Conservation (phyloP, 1,140 invertebrate species). For the Andrena cerasifolii region DNA sequence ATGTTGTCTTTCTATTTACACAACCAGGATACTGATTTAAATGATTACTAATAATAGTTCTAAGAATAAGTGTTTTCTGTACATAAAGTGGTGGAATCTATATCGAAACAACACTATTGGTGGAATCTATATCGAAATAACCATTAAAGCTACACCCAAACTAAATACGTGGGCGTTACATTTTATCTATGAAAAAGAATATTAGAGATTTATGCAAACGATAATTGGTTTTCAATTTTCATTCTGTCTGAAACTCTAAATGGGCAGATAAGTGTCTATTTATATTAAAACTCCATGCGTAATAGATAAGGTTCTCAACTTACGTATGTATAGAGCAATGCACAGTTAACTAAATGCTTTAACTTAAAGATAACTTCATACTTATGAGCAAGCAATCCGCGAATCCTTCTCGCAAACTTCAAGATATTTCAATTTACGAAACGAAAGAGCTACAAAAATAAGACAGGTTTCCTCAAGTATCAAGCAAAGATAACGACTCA, state of each 20-base stretch:
- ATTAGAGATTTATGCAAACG: background rate
- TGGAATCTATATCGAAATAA: background rate
- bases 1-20: too few species aligned
- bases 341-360: conserved; percentile 14
- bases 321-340: conserved; percentile 1
- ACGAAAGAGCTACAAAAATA: background rate
- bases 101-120: background rate
- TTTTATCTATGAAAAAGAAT: background rate
- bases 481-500: background rate
- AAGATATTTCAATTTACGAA: background rate
- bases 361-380: background rate
- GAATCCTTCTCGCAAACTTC: background rate
- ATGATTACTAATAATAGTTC: too few species aligned
- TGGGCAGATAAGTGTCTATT: conserved; percentile 62
- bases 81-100: too few species aligned
- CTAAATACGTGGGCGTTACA: background rate
- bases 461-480: too few species aligned
- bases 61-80: too few species aligned
- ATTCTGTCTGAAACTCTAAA: conserved; percentile 27
- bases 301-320: conserved; percentile 55
- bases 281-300: conserved; percentile 45
- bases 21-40: too few species aligned
- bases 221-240: conserved; percentile 15
- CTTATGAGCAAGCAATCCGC: background rate
- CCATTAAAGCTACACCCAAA: too few species aligned